Base-by-base conservation (phyloP, 2,797 vertebrate genomes). In the Pristis pectinata region DNA sequence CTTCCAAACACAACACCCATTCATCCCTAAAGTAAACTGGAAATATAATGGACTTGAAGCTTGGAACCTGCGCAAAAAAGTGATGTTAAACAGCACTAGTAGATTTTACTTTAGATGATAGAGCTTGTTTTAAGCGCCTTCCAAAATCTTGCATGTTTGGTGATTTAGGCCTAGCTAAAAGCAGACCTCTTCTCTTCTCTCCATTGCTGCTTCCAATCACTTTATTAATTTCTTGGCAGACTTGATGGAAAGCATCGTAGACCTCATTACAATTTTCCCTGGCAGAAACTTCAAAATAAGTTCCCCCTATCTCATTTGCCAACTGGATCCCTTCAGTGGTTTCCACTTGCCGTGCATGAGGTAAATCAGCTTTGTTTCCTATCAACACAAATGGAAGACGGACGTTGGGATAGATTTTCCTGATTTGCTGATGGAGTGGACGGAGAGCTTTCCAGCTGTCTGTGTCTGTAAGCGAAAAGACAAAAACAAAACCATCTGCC, bases 71-170 rank as follows among this genome's bases (percentile, higher is more conserved):
- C 19, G 8, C 41, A 64, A 37, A 91, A 41, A 10, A 24, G 41
- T 10, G 22, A 19, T 41, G 11, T 98, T 97, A 98, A 76, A 98
- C 97, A 0, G 97, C 95, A 0, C 98, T 97, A 94, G 97, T 95
- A 0, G 98, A 98, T 95, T 98, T 99, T 94, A 97, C 98, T 96
- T 98, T 98, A 85, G 98, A 98, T 87, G 98, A 98, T 76, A 99
- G 97, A 80, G 98, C 98, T 96, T 99, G 98, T 95, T 98, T 98
- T 96, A 99, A 97, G 30, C 98, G 97, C 96, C 98, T 98, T 97
- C 99, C 99, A 95, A 99, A 95, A 96, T 99, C 98, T 95, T 99
- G 98, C 98, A 99, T 99, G 96, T 99, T 99, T 80, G 98, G 98
- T 4, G 98, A 99, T 94, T 98, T 98, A 95, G 98, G 98, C 59